Evolutionary conservation across 2,797 vertebrate species (phyloP).

Genomic region (Sparus aurata): DNA sequence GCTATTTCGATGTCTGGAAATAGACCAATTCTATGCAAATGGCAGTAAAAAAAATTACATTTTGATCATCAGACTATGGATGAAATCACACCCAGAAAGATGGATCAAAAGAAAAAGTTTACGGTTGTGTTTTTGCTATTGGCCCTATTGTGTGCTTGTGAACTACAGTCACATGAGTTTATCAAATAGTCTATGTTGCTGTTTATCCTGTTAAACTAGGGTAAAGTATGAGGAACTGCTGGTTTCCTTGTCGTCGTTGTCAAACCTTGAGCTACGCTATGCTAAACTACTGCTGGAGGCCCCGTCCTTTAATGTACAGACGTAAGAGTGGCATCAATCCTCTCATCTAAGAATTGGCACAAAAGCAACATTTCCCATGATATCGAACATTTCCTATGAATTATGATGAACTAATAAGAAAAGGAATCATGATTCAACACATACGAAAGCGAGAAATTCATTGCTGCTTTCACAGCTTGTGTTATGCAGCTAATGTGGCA

Average conservation of each 20-base stretch:
- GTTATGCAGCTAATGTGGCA: not conserved
- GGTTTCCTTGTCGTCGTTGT: not conserved
- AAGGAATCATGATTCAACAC: too few species aligned
- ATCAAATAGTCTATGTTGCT: not conserved
- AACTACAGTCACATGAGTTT: conserved; percentile 24
- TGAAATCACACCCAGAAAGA: not conserved
- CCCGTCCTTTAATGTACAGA: not conserved
- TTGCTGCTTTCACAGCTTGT: not conserved
- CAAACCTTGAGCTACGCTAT: not conserved
- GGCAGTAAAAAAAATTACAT: not conserved
- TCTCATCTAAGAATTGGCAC: not conserved
- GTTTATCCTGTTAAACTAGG: not conserved
- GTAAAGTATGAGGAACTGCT: not conserved
- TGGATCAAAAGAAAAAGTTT: not conserved
- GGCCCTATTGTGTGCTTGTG: not conserved
- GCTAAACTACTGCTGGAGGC: not conserved
- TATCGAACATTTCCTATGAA: not conserved
- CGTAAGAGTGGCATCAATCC: not conserved
- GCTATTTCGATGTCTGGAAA: not conserved
- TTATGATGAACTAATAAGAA: too few species aligned
- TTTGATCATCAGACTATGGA: not conserved
- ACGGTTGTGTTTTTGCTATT: not conserved
- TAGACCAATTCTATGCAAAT: not conserved
- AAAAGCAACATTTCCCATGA: not conserved
- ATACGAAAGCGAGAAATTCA: too few species aligned